Base-by-base conservation (phyloP, 2,888 invertebrate species). In the Dasypolia templi region DNA sequence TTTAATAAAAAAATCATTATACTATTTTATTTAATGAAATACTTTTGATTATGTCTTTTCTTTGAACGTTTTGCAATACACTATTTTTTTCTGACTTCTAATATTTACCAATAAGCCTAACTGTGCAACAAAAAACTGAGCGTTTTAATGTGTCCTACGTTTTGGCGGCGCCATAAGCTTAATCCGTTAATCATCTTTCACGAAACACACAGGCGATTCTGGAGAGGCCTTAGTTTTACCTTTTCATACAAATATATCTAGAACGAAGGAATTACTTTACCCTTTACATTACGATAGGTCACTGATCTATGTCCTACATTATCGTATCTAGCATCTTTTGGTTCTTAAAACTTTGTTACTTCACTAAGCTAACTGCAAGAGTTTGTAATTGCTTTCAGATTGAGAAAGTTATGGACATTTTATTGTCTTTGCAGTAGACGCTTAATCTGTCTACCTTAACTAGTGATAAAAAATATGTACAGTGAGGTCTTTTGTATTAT, bases 321-420 rank as follows among this genome's bases (percentile, higher is more conserved):
- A 35, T 32, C 39, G 19, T 74, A 80, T 73, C 80, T 19, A 1
- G 29, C 22, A 66, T 73, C 62, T 46, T 73, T 63, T 66, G 62
- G 39, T 35, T 58, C 39, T 53, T 46, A 53, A 73, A 78, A 78
- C 75, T 80, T 67, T 62, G 14, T 26, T 19, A 67, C 51, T 29
- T 32, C 26, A 74, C 51, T 67, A 0, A 66, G 49, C 51, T 63
- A 44, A 62, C 44, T 74, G 32, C 32, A 61, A 4, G 65, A 74
- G 39, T 80, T 66, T 17, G 56, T 78, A 74, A 78, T 74, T 63
- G 32, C 62, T 63, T 80, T 74, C n/a, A 67, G 62, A 78, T 80
- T 26, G 26, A 62, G 26, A 29, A 7, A 11, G 51, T 64, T 79
- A 72, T 64, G 46, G 72, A 35, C 32, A 35, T 72, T 64, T 77